Percentiles rank a stretch among this genome's conserved stretches.
Conservation (phyloP, 2,888 invertebrate genomes). For the Cryptophagus acutangulus region DNA sequence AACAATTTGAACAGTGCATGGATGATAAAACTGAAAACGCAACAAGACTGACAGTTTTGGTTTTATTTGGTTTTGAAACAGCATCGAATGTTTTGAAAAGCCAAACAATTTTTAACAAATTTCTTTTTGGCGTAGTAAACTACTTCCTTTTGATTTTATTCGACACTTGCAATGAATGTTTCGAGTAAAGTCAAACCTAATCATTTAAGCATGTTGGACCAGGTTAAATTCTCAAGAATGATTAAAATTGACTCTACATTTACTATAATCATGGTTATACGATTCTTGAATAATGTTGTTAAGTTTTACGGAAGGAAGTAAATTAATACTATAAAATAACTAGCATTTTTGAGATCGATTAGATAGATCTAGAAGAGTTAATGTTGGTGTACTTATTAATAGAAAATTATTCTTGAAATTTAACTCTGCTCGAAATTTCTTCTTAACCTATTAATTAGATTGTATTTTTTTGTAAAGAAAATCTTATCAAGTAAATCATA, state of each 20-base stretch:
- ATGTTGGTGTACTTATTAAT: slow-evolving; percentile 5
- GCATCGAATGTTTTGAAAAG: slow-evolving; percentile 18
- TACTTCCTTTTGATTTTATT: no score
- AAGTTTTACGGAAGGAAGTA: no score
- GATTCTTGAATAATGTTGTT: no score
- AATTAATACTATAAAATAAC: no score
- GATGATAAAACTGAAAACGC: slow-evolving; percentile 22
- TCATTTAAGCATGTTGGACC: background rate
- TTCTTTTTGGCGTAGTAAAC: no score
- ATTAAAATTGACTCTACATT: no score
- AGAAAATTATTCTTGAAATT: slow-evolving; percentile 4
- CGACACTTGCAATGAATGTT: no score
- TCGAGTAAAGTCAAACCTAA: background rate
- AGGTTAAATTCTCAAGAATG: no score
- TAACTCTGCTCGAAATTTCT: background rate
- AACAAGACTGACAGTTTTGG: slow-evolving; percentile 32
- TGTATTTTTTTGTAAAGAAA: background rate
- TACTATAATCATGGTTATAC: no score
- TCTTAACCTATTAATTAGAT: background rate
- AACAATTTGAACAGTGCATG: slow-evolving; percentile 29
- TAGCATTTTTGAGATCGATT: no score
- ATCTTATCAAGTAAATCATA: slow-evolving; percentile 21
- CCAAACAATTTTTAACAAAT: background rate
- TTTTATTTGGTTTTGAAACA: slow-evolving; percentile 6
- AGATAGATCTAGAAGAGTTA: slow-evolving; percentile 1